Percentiles rank a stretch among this genome's conserved stretches.
Evolutionary conservation across 2,888 invertebrate species (phyloP).

Genomic region (Andrena camellia): DNA sequence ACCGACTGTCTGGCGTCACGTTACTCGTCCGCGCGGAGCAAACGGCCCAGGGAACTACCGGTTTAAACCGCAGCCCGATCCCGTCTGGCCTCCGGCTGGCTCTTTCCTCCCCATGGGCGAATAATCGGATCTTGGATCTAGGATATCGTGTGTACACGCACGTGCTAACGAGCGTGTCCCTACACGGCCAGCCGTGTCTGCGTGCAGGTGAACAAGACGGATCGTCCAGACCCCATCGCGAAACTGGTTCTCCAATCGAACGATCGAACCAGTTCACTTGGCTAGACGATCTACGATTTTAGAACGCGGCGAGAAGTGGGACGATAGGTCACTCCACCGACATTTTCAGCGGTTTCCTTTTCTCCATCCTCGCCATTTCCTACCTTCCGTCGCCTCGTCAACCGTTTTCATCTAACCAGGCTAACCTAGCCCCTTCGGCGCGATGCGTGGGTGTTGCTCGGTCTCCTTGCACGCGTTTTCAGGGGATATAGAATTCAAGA

Average conservation of each 20-base stretch:
- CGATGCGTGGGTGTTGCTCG: background rate
- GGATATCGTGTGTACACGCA: conserved; percentile 63
- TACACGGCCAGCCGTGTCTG: conserved; percentile 34
- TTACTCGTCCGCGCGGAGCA: conserved; percentile 57
- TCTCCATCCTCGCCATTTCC: background rate
- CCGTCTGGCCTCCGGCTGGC: conserved; percentile 34
- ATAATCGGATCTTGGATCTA: conserved; percentile 69
- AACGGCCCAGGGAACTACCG: conserved; percentile 64
- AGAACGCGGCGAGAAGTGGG: conserved; percentile 54
- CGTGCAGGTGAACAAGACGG: conserved; percentile 64
- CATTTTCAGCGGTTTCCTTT: conserved; percentile 46
- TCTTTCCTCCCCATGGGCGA: conserved; percentile 46
- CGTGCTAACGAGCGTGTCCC: conserved; percentile 56
- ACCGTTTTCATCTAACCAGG: no score
- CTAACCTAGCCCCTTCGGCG: no score
- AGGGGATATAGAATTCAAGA: background rate
- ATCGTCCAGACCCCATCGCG: conserved; percentile 52
- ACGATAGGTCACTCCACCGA: conserved; percentile 60
- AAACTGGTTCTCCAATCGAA: conserved; percentile 70
- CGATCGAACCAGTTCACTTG: conserved; percentile 71
- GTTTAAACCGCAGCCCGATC: conserved; percentile 64
- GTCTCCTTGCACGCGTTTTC: no score
- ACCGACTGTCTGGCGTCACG: conserved; percentile 60
- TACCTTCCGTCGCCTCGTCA: background rate
- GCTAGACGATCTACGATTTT: conserved; percentile 59